Base-by-base conservation (phyloP, 2,797 vertebrate genomes). In the Muscicapa comitata region DNA sequence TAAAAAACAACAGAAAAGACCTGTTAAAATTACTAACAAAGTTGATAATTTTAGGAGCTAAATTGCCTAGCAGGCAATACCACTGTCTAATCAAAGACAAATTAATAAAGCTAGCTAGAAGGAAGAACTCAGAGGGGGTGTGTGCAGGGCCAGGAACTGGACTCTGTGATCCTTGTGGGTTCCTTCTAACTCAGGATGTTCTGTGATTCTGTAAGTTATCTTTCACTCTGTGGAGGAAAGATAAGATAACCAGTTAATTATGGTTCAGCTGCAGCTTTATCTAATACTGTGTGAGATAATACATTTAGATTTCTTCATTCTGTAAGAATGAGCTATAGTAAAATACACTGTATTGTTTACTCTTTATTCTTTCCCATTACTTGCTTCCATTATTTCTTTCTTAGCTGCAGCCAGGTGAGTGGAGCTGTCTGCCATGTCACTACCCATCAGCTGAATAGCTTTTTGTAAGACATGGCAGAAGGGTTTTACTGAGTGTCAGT, bases 241-340 rank as follows among this genome's bases (percentile, higher is more conserved):
- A 24, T 19, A 13, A 63, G 73, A 29, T 53, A 43, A 12, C 31
- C 9, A 26, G 59, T 18, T 68, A 40, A 51, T 1, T 23, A 5
- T 28, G 31, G 6, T 9, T 58, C 35, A 61, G 1, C 48, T 55
- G 45, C 37, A 55, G 28, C 73, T 4, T 1, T n/a, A 6, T 61
- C 31, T 62, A 48, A 48, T 28, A 8, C 14, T 37, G 6, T n/a
- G 17, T 45, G 55, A 88, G n/a, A 24, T 10, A 45, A 21, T 24
- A 16, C 17, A 19, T 63, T 86, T 67, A 15, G 19, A 21, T 62
- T 54, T 61, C 29, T 26, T 47, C 40, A 15, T 53, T 51, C 6
- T 21, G 2, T 7, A 31, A 31, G 15, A 33, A 47, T 51, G 57
- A 2, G 0, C 28, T 63, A 0, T 18, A 67, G n/a, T 48, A 26